Conservation (phyloP, 2,113 vertebrate genomes). For the Proterorhinus semilunaris region DNA sequence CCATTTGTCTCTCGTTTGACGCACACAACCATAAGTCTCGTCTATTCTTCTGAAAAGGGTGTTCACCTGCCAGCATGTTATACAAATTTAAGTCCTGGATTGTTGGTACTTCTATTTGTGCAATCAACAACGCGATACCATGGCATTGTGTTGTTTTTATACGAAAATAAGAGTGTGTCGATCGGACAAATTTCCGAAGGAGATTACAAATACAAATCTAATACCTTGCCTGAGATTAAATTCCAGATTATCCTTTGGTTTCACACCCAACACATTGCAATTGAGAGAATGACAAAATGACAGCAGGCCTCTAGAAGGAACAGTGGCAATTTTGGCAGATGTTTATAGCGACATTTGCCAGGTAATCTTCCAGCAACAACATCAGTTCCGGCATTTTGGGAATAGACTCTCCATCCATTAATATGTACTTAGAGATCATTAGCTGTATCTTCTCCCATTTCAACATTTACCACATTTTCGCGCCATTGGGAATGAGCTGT, state of each 20-base stretch:
- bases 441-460: slow-evolving; percentile 47
- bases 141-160: too few species aligned
- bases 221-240: too few species aligned
- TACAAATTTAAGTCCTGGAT: too few species aligned
- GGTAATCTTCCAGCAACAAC: slow-evolving; percentile 41
- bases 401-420: slow-evolving; percentile 46
- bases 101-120: too few species aligned
- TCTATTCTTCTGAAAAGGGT: too few species aligned
- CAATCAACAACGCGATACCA: too few species aligned
- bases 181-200: too few species aligned
- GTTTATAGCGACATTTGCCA: slow-evolving; percentile 19
- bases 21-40: too few species aligned
- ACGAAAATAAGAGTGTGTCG: too few species aligned
- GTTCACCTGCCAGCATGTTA: too few species aligned
- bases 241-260: background rate
- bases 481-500: slow-evolving; percentile 58
- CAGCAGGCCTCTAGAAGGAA: background rate
- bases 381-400: slow-evolving; percentile 28
- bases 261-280: background rate
- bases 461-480: slow-evolving; percentile 62
- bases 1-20: too few species aligned
- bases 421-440: slow-evolving; percentile 59
- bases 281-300: background rate
- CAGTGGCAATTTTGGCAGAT: background rate
- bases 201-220: background rate